Evolutionary conservation across 1,140 invertebrate genomes (phyloP).

Genomic region (Caerostris extrusa): DNA sequence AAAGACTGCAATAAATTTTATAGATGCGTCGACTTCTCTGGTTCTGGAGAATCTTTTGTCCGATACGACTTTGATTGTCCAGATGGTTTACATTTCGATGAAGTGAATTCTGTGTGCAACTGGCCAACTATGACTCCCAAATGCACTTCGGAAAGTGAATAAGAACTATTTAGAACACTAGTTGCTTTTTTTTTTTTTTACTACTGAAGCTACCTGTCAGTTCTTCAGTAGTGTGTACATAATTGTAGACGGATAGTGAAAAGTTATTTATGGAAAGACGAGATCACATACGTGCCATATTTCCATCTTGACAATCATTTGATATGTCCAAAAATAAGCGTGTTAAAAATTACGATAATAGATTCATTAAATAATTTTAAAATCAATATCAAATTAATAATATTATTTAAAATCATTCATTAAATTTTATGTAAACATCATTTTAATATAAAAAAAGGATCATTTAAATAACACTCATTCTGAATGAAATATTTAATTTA

Average conservation of each 20-base stretch:
- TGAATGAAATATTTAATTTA: too few species aligned
- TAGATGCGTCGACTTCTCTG: slow-evolving; percentile 85
- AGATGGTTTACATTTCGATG: slow-evolving; percentile 81
- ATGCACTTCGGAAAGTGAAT: slow-evolving; percentile 78
- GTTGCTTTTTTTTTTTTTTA: not conserved
- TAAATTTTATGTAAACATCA: too few species aligned
- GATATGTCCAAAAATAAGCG: not conserved
- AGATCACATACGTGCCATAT: not conserved
- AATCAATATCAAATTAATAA: too few species aligned
- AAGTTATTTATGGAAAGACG: slow-evolving; percentile 13
- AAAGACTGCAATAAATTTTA: slow-evolving; percentile 83
- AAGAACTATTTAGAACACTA: not conserved
- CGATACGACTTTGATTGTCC: slow-evolving; percentile 89
- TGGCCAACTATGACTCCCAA: slow-evolving; percentile 78
- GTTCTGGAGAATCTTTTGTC: slow-evolving; percentile 84
- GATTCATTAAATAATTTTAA: too few species aligned
- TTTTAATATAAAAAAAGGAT: too few species aligned
- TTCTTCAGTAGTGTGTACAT: slow-evolving; percentile 19
- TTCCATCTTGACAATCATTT: not conserved
- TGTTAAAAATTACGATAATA: too few species aligned
- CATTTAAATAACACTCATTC: too few species aligned
- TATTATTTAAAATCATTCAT: too few species aligned
- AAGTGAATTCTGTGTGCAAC: slow-evolving; percentile 79
- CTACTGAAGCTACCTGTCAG: not conserved
- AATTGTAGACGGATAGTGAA: slow-evolving; percentile 14